These are phyloP conservation scores for Philypnodon macrostomus DNA, from an alignment of 2,797 vertebrate genomes.

Conservation along the genomic window DNA sequence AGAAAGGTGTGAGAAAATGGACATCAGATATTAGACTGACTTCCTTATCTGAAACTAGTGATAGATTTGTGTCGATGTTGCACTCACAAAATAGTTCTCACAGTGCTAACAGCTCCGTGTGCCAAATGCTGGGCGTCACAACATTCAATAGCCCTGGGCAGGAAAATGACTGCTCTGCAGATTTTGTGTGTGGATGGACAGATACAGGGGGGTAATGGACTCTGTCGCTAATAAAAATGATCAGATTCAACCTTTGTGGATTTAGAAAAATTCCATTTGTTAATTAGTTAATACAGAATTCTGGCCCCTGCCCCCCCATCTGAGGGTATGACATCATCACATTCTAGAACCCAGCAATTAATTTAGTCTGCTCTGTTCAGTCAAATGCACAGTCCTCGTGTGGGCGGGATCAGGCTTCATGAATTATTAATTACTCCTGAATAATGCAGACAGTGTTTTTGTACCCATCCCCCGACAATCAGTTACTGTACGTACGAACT, in stretches of 20 bases:
- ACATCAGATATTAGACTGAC: conserved; percentile 53
- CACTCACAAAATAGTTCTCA: conserved; percentile 13
- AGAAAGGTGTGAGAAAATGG: conserved; percentile 45
- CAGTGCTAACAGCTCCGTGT: conserved; percentile 26
- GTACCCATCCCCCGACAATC: conserved; percentile 30
- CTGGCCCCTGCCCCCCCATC: too few species aligned
- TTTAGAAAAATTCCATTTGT: too few species aligned
- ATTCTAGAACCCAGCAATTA: conserved; percentile 22
- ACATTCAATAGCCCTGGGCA: too few species aligned
- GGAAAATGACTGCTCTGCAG: too few species aligned
- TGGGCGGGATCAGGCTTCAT: conserved; percentile 33
- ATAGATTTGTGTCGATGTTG: conserved; percentile 18
- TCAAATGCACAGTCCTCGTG: conserved; percentile 9
- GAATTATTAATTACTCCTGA: conserved; percentile 63
- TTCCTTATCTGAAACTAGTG: conserved; percentile 44
- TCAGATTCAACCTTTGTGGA: too few species aligned
- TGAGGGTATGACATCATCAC: too few species aligned
- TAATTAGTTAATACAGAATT: too few species aligned
- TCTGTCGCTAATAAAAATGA: too few species aligned
- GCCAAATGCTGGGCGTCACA: too few species aligned
- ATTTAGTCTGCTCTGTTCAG: conserved; percentile 1
- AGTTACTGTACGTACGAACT: not conserved
- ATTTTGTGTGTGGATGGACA: too few species aligned
- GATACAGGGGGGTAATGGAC: too few species aligned
- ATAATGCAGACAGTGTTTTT: conserved; percentile 61